These are phyloP conservation scores for Coenonympha glycerion DNA, from an alignment of 2,888 invertebrate genomes.

Conservation along the genomic window DNA sequence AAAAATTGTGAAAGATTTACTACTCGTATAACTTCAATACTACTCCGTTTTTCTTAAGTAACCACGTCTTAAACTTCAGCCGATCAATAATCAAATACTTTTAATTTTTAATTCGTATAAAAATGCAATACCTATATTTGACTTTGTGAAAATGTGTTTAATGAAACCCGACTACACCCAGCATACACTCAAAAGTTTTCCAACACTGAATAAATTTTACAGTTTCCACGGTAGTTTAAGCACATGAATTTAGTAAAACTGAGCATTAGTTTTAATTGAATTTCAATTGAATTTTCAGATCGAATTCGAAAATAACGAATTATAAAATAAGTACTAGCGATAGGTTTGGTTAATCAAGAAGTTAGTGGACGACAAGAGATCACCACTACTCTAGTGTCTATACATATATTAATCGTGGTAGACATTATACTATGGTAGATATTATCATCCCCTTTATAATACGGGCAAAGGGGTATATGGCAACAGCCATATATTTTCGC, in stretches of 20 bases:
- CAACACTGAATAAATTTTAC: slow-evolving; percentile 8
- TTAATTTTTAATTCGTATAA: not conserved
- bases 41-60: no score
- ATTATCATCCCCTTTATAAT: no score
- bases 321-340: no score
- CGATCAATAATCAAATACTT: no score
- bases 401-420: no score
- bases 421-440: no score
- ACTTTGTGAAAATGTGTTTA: slow-evolving; percentile 5
- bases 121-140: not conserved
- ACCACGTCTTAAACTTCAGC: no score
- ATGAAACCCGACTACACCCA: slow-evolving; percentile 1
- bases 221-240: not conserved
- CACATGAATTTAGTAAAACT: not conserved
- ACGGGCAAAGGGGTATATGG: no score
- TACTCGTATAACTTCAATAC: not conserved
- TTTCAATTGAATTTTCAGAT: not conserved
- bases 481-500: no score
- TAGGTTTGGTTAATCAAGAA: not conserved
- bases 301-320: not conserved
- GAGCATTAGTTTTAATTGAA: not conserved
- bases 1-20: not conserved
- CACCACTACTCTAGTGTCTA: not conserved
- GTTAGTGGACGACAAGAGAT: not conserved
- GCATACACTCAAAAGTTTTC: slow-evolving; percentile 4